These are phyloP conservation scores for Campopleginae sp. DNA, from an alignment of 2,888 invertebrate genomes.

Conservation along the genomic window DNA sequence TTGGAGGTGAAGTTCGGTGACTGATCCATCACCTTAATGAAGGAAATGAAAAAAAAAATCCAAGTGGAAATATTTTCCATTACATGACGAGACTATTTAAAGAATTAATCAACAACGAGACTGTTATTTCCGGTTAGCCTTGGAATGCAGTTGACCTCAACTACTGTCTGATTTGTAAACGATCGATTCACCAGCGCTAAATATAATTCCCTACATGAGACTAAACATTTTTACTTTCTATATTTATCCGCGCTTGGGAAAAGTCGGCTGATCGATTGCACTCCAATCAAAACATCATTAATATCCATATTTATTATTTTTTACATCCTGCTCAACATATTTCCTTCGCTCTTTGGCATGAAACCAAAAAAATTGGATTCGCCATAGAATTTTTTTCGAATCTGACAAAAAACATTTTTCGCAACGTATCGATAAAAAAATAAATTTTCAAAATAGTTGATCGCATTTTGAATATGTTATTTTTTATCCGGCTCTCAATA, in stretches of 20 bases:
- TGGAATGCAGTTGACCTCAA: constrained; percentile 46
- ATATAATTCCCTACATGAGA: constrained; percentile 35
- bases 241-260: constrained; percentile 5
- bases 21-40: no score
- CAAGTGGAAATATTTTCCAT: not conserved
- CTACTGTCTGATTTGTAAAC: constrained; percentile 14
- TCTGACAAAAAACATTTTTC: not conserved
- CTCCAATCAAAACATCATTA: constrained; percentile 20
- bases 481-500: not conserved
- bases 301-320: not conserved
- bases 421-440: not conserved
- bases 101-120: not conserved
- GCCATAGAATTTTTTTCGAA: not conserved
- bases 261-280: not conserved
- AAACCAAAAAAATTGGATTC: not conserved
- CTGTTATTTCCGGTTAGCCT: constrained; percentile 52
- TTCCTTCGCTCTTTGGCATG: not conserved
- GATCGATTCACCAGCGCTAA: constrained; percentile 39
- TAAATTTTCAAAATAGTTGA: not conserved
- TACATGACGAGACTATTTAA: not conserved
- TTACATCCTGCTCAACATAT: no score
- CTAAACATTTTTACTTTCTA: constrained; percentile 47
- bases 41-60: not conserved
- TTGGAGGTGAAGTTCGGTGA: no score
- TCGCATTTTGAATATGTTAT: not conserved